Base-by-base conservation (phyloP, 2,797 vertebrate genomes). In the Lagodon rhomboides region DNA sequence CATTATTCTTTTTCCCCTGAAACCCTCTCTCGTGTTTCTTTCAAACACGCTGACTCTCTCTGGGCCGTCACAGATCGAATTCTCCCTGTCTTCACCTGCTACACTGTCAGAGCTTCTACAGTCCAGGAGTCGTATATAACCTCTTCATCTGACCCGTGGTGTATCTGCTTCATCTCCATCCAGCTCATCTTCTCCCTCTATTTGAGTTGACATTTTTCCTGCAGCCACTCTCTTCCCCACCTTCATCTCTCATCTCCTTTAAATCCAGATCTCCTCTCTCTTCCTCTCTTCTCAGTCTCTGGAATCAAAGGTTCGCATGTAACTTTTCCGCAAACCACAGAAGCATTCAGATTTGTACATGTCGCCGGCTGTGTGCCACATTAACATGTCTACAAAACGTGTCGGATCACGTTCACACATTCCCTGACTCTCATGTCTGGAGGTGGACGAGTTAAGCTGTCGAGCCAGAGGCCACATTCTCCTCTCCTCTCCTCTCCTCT, bases 1-100 rank as follows among this genome's bases (percentile, higher is more conserved):
- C 78, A 56, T 89, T 84, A 84, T 82, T 68, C 75, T 70, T n/a
- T 56, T 68, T 73, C 63, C 18, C 66, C 62, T 49, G 41, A 80
- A 78, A 80, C 53, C 66, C n/a, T 84, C 46, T 80, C 66, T 77
- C 74, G 41, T 81, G 66, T 82, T 72, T 73, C 55, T 55, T 70
- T 64, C 54, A 70, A 38, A 68, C 44, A 76, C 53, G 68, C 65
- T 41, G 41, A 70, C 22, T 68, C 66, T 81, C 51, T 71, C 34
- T 51, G 54, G n/a, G 56, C 65, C 68, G 43, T 82, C 73, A 75
- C 73, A 66, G 68, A 78, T 64, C 41, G 59, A 82, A 68, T 20
- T 10, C 53, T 78, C n/a, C 46, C 70, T 68, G 66, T 67, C 25
- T 73, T 74, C 65, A 34, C 65, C 34, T 12, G 10, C 18, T 55